Conservation (phyloP, 2,113 vertebrate species). For the Megalops atlanticus region DNA sequence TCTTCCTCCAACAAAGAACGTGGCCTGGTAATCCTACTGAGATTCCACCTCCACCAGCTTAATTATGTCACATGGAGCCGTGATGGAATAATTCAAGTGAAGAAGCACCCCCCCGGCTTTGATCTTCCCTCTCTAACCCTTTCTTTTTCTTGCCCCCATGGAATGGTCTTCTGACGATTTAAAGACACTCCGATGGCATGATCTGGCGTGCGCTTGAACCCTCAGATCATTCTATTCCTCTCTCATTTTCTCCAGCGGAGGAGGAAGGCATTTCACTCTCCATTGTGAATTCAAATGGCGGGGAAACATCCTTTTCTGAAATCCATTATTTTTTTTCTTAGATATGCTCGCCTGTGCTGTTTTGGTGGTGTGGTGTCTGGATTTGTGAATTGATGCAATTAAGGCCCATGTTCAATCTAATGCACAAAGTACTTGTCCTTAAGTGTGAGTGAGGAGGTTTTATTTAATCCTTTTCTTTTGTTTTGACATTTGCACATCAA, state of each 20-base stretch:
- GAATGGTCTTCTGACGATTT: conserved; percentile 83
- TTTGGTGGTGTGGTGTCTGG: background rate
- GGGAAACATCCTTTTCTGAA: background rate
- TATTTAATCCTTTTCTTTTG: too few relatives aligned
- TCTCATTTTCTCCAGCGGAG: conserved; percentile 70
- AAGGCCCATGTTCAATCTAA: background rate
- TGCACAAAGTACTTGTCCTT: background rate
- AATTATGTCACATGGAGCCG: conserved; percentile 88
- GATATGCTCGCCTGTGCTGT: too few relatives aligned
- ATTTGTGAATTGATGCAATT: background rate
- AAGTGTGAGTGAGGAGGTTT: background rate
- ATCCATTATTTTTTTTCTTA: background rate
- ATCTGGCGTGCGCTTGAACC: conserved; percentile 56
- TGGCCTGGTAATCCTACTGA: conserved; percentile 87
- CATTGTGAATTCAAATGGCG: conserved; percentile 59
- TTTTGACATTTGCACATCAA: too few relatives aligned
- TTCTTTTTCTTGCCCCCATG: conserved; percentile 77
- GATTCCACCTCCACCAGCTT: conserved; percentile 84
- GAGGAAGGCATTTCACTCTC: conserved; percentile 54
- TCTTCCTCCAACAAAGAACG: conserved; percentile 84
- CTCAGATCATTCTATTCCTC: conserved; percentile 59
- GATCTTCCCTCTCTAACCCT: conserved; percentile 87
- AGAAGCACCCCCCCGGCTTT: conserved; percentile 81
- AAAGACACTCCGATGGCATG: conserved; percentile 83
- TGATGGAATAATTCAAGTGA: conserved; percentile 88